Base-by-base conservation (phyloP, 2,888 invertebrate genomes). In the Chromoteleia sp. region DNA sequence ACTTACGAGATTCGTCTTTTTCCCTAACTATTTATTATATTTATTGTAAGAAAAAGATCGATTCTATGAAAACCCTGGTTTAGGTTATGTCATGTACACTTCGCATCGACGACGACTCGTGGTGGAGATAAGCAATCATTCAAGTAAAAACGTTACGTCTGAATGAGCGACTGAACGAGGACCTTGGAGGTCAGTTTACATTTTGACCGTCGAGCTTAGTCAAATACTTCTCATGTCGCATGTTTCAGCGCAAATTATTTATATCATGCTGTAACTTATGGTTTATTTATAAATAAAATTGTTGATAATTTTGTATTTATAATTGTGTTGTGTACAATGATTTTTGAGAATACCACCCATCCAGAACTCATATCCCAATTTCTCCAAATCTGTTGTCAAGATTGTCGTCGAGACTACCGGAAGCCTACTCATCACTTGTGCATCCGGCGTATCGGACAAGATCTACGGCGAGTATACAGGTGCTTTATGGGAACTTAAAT, bases 381-480 rank as follows among this genome's bases (percentile, higher is more conserved):
- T 75, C 61, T 75, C 71, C 33, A 39, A 73, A 45, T 61, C 17
- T 33, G 41, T 17, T 21, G 29, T n/a, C 52, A 41, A 63, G 77
- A 54, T 50, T 75, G 39, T 78, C 48, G 58, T 52, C 43, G 12
- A 54, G 36, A 21, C 2, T 19, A 36, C 63, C 85, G 86, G 85
- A 89, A 87, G 84, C 86, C 81, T 81, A 76, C 83, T 84, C 84
- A 82, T 81, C 75, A 83, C 83, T 77, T 78, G 87, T 88, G 90
- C 89, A 91, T 91, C 91, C 90, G 91, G 89, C 86, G 90, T 87
- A 87, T 89, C 89, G 54, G 82, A 80, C 65, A 76, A 71, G 79
- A 81, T 76, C 52, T 82, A 21, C 0, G 67, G 75, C 67, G 45
- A 78, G 73, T 17, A 33, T 50, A 65, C 30, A 39, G 56, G 80